A percentile compares a stretch with the other conserved stretches of the same genome.
phyloP scores from a whole-genome alignment of 1,140 invertebrate genomes.

The Apis dorsata region DNA sequence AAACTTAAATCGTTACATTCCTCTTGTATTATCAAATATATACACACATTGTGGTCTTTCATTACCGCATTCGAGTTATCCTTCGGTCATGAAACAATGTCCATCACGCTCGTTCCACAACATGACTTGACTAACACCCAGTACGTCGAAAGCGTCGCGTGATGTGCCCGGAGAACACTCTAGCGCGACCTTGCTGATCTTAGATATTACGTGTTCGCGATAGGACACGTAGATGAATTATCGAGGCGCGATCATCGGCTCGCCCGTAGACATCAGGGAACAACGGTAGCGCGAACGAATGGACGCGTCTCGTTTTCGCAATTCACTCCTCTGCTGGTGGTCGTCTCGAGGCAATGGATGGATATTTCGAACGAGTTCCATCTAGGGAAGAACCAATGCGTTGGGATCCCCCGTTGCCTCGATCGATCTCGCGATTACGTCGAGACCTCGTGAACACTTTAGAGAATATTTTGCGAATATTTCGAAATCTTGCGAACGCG shows the following conservation, averaged over 20 bases:
- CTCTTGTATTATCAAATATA: too few species aligned
- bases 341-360: neutral
- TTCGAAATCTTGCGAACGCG: too few species aligned
- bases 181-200: constrained; percentile 65
- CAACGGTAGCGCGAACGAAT: neutral
- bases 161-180: constrained; percentile 50
- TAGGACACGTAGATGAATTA: constrained; percentile 62
- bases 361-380: neutral
- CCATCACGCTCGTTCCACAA: neutral
- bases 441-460: too few species aligned
- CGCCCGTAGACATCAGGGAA: neutral
- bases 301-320: constrained; percentile 45
- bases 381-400: neutral
- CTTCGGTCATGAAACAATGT: neutral
- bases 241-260: constrained; percentile 48
- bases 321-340: constrained; percentile 12
- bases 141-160: constrained; percentile 43
- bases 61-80: too few species aligned
- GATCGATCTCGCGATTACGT: neutral
- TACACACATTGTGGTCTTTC: too few species aligned
- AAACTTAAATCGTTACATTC: too few species aligned
- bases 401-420: neutral
- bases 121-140: constrained; percentile 25
- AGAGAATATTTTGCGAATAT: too few species aligned
- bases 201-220: constrained; percentile 48